Conservation (phyloP, 1,140 invertebrate species). For the Manduca sexta region DNA sequence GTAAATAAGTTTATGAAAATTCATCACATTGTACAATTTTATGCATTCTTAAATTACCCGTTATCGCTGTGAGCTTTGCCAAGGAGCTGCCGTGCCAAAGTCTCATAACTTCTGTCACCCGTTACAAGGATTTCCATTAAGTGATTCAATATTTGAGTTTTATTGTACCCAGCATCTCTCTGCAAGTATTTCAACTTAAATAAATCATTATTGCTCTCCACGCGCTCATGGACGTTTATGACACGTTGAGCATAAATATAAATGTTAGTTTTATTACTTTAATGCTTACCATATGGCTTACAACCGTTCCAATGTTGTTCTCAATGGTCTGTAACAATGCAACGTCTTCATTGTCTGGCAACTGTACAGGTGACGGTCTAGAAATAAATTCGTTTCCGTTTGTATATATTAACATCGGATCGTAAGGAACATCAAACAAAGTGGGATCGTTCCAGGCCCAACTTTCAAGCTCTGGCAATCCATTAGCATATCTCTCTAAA, state of each 20-base stretch:
- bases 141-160: conserved; percentile 51
- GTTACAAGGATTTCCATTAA: conserved; percentile 53
- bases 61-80: conserved; percentile 21
- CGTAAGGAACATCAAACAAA: conserved; percentile 30
- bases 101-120: conserved; percentile 47
- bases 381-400: conserved; percentile 47
- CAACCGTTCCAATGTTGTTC: conserved; percentile 38
- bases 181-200: conserved; percentile 39
- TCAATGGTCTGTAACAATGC: conserved; percentile 47
- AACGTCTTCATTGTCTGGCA: conserved; percentile 23
- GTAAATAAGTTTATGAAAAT: conserved; percentile 2
- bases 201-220: conserved; percentile 5
- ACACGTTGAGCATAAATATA: not conserved
- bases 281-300: conserved; percentile 46
- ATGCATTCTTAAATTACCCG: conserved; percentile 26
- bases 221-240: too few species aligned
- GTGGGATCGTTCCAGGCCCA: conserved; percentile 37
- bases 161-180: conserved; percentile 47
- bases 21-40: conserved; percentile 13
- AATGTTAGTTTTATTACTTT: not conserved
- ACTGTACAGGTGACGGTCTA: conserved; percentile 3
- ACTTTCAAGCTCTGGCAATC: conserved; percentile 36
- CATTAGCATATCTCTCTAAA: conserved; percentile 59
- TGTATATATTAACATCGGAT: conserved; percentile 60
- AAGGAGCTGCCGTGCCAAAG: conserved; percentile 31